These are phyloP conservation scores for Bathynomus jamesi DNA, from an alignment of 1,140 invertebrate genomes.

Conservation along the genomic window DNA sequence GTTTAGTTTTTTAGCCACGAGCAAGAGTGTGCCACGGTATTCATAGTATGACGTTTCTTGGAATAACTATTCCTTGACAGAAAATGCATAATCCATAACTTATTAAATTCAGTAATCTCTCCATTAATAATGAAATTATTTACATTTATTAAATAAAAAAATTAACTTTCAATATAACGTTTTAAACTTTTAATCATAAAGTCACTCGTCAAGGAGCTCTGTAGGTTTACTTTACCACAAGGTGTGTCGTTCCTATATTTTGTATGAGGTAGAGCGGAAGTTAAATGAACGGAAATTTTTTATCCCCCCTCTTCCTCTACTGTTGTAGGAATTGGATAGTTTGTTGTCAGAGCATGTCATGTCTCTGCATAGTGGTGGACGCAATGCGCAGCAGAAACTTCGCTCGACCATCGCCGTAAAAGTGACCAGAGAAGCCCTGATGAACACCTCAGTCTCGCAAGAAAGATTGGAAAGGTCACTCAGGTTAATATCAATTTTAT, in stretches of 20 bases:
- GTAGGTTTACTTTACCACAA: too few relatives aligned
- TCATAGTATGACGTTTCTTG: background rate
- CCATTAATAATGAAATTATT: too few relatives aligned
- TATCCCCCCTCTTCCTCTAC: too few relatives aligned
- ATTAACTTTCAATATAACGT: too few relatives aligned
- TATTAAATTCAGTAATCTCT: too few relatives aligned
- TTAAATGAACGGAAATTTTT: too few relatives aligned
- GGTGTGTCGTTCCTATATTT: too few relatives aligned
- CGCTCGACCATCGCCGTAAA: background rate
- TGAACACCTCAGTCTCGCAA: background rate
- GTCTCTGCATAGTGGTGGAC: conserved; percentile 51
- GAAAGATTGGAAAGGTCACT: conserved; percentile 4
- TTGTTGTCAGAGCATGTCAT: conserved; percentile 74
- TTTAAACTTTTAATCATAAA: too few relatives aligned
- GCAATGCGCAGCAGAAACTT: background rate
- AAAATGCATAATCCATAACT: background rate
- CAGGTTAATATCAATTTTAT: background rate
- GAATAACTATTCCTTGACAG: background rate
- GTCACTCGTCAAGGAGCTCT: too few relatives aligned
- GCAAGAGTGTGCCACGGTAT: conserved; percentile 16
- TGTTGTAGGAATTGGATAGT: conserved; percentile 57
- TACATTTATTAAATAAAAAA: too few relatives aligned
- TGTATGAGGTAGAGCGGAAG: too few relatives aligned
- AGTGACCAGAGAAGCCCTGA: background rate
- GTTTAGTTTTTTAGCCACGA: conserved; percentile 15